A percentile compares a stretch with the other conserved stretches of the same genome.
phyloP scores from a whole-genome alignment of 2,888 invertebrate genomes.

The Rhodophaea formosa region DNA sequence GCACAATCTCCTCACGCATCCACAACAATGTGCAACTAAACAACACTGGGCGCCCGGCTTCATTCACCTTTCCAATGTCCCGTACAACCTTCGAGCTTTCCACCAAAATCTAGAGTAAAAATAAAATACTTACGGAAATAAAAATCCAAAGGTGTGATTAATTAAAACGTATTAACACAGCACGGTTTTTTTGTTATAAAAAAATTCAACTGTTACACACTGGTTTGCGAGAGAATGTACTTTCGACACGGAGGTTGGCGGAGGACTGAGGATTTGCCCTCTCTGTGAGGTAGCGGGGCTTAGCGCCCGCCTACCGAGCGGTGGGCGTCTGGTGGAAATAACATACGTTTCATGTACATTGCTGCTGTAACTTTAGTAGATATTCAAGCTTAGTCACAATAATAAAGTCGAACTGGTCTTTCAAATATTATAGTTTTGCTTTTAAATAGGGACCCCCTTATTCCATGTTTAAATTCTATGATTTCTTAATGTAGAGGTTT shows the following conservation, averaged over 20 bases:
- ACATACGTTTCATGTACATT: conserved; percentile 55
- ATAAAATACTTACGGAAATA: conserved; percentile 57
- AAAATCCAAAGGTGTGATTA: conserved; percentile 60
- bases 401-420: no score
- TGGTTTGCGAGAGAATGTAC: conserved; percentile 46
- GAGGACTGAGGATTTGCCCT: conserved; percentile 68
- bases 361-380: conserved; percentile 25
- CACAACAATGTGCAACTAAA: conserved; percentile 32
- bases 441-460: no score
- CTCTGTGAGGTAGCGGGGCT: conserved; percentile 63
- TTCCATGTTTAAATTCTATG: no score
- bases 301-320: conserved; percentile 44
- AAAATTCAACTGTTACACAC: conserved; percentile 54
- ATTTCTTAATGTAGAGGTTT: no score
- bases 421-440: background rate
- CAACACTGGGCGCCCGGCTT: conserved; percentile 40
- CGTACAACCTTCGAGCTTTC: conserved; percentile 44
- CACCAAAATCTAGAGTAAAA: conserved; percentile 33
- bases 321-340: conserved; percentile 38
- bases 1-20: conserved; percentile 23
- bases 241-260: conserved; percentile 41
- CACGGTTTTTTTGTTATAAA: conserved; percentile 63
- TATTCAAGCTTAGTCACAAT: no score
- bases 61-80: conserved; percentile 50
- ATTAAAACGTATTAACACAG: conserved; percentile 54